Percentiles rank a stretch among this genome's conserved stretches.
Evolutionary conservation across 2,113 vertebrate genomes (phyloP).

Genomic region (Pseudopipra pipra): DNA sequence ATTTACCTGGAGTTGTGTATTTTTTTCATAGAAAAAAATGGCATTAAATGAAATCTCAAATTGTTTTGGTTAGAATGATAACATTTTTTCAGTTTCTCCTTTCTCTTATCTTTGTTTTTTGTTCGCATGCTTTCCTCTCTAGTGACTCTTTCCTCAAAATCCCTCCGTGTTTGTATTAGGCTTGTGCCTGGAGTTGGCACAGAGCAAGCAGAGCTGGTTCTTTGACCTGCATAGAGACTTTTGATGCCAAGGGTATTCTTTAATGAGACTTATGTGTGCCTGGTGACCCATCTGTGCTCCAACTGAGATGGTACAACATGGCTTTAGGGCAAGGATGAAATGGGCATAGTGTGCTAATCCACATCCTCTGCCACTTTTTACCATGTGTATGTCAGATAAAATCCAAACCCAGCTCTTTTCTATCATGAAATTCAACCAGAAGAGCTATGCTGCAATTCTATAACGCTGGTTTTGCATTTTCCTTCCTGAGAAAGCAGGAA

Average conservation of each 20-base stretch:
- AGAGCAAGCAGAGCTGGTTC: not conserved
- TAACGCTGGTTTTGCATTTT: not conserved
- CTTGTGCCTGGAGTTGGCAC: not conserved
- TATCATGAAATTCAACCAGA: not conserved
- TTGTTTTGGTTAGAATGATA: not conserved
- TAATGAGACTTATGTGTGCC: slow-evolving; percentile 29
- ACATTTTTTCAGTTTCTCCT: not conserved
- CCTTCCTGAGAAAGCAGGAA: not conserved
- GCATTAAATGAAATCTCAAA: not conserved
- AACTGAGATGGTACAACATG: not conserved
- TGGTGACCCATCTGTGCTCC: not conserved
- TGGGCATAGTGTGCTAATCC: not conserved
- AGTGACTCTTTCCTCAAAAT: not conserved
- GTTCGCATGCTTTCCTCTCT: not conserved
- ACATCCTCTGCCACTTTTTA: not conserved
- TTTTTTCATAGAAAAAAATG: not conserved
- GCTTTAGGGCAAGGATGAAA: not conserved
- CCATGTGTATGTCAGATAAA: not conserved
- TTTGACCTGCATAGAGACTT: slow-evolving; percentile 27
- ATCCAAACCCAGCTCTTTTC: not conserved
- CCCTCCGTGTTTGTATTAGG: not conserved
- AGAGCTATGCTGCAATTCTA: not conserved
- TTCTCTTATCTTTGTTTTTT: not conserved
- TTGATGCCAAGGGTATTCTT: not conserved
- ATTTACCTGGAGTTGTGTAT: not conserved